These are phyloP conservation scores for Acheta domesticus DNA, from an alignment of 2,888 invertebrate genomes.

Conservation along the genomic window DNA sequence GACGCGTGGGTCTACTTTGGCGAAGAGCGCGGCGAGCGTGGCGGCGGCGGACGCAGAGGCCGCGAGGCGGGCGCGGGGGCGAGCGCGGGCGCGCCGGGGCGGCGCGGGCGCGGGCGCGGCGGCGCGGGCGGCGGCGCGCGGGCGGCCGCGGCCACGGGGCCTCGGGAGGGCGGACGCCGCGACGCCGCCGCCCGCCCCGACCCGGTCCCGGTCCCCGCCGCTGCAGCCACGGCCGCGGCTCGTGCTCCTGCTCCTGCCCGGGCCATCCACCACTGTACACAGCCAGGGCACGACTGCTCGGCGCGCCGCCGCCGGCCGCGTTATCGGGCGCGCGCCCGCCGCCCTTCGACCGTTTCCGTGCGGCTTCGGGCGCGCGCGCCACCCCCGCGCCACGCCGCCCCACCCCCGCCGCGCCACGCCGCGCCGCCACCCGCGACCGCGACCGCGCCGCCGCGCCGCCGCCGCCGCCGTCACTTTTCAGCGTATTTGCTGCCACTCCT, in stretches of 20 bases:
- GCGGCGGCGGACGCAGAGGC: neutral
- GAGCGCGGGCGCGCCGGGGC: too few species aligned
- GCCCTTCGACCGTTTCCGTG: conserved; percentile 4
- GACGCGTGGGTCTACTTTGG: too few species aligned
- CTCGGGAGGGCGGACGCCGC: neutral
- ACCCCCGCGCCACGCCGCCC: neutral
- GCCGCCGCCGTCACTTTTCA: neutral
- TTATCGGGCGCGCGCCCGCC: neutral
- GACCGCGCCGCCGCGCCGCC: neutral
- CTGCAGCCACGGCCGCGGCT: neutral
- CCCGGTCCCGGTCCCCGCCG: neutral
- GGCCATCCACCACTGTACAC: conserved; percentile 11
- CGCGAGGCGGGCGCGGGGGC: neutral
- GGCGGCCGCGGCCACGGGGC: too few species aligned
- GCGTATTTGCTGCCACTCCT: too few species aligned
- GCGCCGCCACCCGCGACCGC: neutral
- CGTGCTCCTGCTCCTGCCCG: neutral
- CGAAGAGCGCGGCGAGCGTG: neutral
- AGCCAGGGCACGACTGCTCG: conserved; percentile 10
- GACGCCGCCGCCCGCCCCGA: neutral
- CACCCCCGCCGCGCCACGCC: neutral
- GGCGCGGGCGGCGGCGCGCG: too few species aligned
- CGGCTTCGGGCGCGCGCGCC: neutral
- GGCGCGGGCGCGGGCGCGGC: too few species aligned
- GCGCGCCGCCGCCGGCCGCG: neutral